phyloP scores from a whole-genome alignment of 2,888 invertebrate genomes.

The Copidosoma aretas region DNA sequence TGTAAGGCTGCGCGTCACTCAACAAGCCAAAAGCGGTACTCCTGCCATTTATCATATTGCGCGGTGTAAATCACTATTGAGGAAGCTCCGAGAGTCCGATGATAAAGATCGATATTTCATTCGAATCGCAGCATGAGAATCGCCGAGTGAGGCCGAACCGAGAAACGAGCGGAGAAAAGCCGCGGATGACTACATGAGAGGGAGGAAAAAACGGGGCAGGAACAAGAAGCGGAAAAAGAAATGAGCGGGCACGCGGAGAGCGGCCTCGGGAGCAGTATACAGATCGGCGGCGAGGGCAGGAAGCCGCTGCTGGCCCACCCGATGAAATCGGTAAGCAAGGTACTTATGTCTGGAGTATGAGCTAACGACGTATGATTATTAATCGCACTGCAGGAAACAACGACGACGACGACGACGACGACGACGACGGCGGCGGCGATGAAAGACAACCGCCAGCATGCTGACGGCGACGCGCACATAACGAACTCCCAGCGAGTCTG shows the following conservation, averaged over 20 bases:
- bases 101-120: neutral
- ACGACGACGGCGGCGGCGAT: too few relatives aligned
- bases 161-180: neutral
- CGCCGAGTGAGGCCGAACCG: too few relatives aligned
- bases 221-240: neutral
- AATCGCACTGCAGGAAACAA: too few relatives aligned
- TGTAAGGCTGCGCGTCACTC: too few relatives aligned
- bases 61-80: too few relatives aligned
- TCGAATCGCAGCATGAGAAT: neutral
- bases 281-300: conserved; percentile 14
- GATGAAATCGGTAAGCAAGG: neutral
- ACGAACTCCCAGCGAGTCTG: conserved; percentile 70
- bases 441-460: conserved; percentile 5
- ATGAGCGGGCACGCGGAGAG: conserved; percentile 32
- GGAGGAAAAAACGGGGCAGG: neutral
- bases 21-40: too few relatives aligned
- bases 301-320: conserved; percentile 12
- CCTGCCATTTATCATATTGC: too few relatives aligned
- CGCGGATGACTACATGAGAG: neutral
- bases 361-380: too few relatives aligned
- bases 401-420: too few relatives aligned
- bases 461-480: conserved; percentile 38
- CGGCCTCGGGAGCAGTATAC: conserved; percentile 25
- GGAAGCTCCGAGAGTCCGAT: too few relatives aligned
- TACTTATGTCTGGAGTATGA: too few relatives aligned